Evolutionary conservation across 1,140 invertebrate species (phyloP), one percentile per base, ranked within the genome.

Genomic region (Formica selysi): DNA sequence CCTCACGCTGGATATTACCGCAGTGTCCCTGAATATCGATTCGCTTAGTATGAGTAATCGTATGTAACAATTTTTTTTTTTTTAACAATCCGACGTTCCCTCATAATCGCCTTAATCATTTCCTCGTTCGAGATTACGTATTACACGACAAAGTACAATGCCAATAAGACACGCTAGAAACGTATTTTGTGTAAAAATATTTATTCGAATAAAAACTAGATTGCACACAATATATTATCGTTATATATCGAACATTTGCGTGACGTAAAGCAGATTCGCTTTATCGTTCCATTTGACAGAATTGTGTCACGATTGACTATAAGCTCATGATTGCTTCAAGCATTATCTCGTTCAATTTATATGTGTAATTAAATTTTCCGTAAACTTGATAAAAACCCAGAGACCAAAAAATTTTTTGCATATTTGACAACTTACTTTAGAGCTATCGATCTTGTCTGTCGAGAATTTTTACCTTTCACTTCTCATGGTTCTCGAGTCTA

Each of bases 21-120:
- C 54, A 29, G 38, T 61, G 68, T 83, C 68, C 79, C 54, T 74
- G 54, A 59, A 48, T 74, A 74, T 74, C 68, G 79, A 83, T 83
- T 83, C 41, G 16, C 79, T 36, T 2, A 22, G 22, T 57, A 61
- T 44, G 38, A 57, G 44, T 57, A 71, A 80, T 57, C 11, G 41
- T 51, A 38, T 54, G 64, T 67, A 11, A 10, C 4, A n/a, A 68
- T 32, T 68, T 10, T 44, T 48, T 64, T 65, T 78, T 68, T 54
- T 54, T 29, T 29, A 22, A 68, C 64, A 16, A 26, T 68, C 62
- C 29, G 26, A 76, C 76, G 16, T 57, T 54, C 22, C 10, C 48
- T 68, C 22, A 29, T 29, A 70, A 57, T 32, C 16, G 10, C 48
- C 38, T 57, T 70, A 71, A 57, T 71, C 36, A 57, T 57, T 80